Conservation (phyloP, 2,888 invertebrate genomes). For the Nemoura dubitans region DNA sequence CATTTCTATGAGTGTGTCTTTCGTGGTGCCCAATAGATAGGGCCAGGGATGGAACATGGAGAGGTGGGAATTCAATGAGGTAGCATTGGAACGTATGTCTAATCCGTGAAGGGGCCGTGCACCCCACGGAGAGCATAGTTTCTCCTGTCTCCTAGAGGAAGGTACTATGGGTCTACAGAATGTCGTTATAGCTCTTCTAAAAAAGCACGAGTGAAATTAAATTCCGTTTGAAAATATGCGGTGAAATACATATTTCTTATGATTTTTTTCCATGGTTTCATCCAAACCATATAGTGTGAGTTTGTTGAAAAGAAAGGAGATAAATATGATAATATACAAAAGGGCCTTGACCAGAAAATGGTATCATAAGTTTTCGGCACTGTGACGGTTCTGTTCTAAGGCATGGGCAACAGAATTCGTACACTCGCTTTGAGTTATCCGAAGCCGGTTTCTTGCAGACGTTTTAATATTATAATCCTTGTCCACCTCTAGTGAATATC, state of each 20-base stretch:
- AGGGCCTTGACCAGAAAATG: conserved; percentile 38
- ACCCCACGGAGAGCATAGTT: neutral
- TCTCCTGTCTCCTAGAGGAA: conserved; percentile 24
- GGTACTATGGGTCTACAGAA: neutral
- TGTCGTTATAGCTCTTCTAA: conserved; percentile 21
- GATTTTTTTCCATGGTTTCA: neutral
- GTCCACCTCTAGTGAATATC: neutral
- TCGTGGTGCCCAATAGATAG: neutral
- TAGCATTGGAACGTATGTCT: conserved; percentile 14
- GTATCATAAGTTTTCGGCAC: conserved; percentile 29
- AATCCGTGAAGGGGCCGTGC: conserved; percentile 20
- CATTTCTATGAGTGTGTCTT: conserved; percentile 31
- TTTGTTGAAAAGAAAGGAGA: conserved; percentile 41
- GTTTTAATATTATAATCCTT: neutral
- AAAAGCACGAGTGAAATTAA: conserved; percentile 24
- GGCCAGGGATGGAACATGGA: conserved; percentile 1
- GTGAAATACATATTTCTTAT: conserved; percentile 39
- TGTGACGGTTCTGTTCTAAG: conserved; percentile 31
- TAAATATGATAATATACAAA: conserved; percentile 43
- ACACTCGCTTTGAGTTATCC: neutral
- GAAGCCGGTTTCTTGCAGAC: neutral
- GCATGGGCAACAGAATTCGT: conserved; percentile 7
- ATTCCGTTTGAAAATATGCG: conserved; percentile 40
- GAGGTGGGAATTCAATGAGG: conserved; percentile 18
- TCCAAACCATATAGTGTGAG: conserved; percentile 10